These are phyloP conservation scores for Phacellophora camtschatica DNA, from an alignment of 30 jellyfish, hydroid and myxozoan species.

Conservation along the genomic window DNA sequence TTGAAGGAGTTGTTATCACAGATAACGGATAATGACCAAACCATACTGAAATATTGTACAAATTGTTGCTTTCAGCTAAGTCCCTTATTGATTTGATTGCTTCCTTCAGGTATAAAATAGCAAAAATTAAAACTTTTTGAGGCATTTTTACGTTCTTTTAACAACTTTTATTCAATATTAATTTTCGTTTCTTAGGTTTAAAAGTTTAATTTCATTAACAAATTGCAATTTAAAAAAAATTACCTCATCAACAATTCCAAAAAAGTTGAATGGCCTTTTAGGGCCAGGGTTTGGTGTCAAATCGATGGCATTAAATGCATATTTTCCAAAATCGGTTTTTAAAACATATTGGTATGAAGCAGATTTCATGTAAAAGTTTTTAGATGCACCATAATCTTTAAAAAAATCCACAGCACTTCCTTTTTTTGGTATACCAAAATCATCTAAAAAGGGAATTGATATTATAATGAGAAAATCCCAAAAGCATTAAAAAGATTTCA, in stretches of 20 bases:
- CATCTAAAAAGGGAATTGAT: conserved; percentile 57
- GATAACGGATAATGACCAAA: conserved; percentile 98
- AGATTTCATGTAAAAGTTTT: not conserved
- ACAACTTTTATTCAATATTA: too few species aligned
- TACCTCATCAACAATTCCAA: conserved; percentile 84
- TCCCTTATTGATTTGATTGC: conserved; percentile 16
- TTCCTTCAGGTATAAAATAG: conserved; percentile 10
- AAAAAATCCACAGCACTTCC: conserved; percentile 25
- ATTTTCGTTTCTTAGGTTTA: too few species aligned
- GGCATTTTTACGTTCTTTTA: too few species aligned
- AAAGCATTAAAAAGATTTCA: too few species aligned
- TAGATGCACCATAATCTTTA: conserved; percentile 48
- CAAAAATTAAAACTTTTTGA: too few species aligned
- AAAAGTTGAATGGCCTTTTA: conserved; percentile 90
- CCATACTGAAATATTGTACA: conserved; percentile 74
- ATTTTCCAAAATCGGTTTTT: conserved; percentile 64
- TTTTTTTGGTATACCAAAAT: conserved; percentile 68
- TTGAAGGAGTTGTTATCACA: conserved; percentile 63
- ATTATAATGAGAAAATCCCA: too few species aligned
- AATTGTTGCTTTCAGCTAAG: not conserved
- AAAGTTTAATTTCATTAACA: too few species aligned
- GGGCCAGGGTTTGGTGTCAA: conserved; percentile 96
- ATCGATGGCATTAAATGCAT: conserved; percentile 88
- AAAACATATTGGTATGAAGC: conserved; percentile 46
- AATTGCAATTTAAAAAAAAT: too few species aligned